Percentiles rank a stretch among this genome's conserved stretches.
Evolutionary conservation across 2,888 invertebrate genomes (phyloP).

Genomic region (Arenicola marina): DNA sequence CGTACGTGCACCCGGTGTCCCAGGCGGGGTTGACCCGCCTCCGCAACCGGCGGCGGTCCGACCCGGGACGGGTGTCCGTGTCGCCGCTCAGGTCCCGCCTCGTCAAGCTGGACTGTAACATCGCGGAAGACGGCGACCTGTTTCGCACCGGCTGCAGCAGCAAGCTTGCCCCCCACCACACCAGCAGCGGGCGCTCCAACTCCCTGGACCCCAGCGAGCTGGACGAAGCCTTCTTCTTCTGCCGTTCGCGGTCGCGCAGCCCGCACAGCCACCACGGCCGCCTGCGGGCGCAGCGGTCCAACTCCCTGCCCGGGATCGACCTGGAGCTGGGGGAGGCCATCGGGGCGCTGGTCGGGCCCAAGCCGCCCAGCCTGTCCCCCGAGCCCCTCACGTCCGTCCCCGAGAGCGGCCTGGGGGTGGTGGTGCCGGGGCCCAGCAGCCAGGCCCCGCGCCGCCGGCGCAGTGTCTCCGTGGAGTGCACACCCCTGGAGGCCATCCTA

Average conservation of each 20-base stretch:
- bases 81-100: conserved; percentile 7
- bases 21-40: not conserved
- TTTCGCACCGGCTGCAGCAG: not conserved
- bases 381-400: not conserved
- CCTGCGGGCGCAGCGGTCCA: not conserved
- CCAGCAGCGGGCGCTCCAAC: not conserved
- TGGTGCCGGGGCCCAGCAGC: too few species aligned
- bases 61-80: conserved; percentile 11
- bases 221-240: not conserved
- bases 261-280: not conserved
- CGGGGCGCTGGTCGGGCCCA: conserved; percentile 5
- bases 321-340: conserved; percentile 14
- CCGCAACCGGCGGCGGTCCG: conserved; percentile 2
- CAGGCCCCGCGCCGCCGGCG: conserved; percentile 1
- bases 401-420: not conserved
- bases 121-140: conserved; percentile 10
- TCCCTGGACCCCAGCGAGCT: not conserved
- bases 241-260: not conserved
- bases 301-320: conserved; percentile 7
- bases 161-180: not conserved
- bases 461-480: conserved; percentile 12
- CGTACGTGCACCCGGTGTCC: not conserved
- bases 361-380: not conserved
- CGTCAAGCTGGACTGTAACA: conserved; percentile 1
- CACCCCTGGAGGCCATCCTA: conserved; percentile 12